phyloP scores from a whole-genome alignment of 2,113 vertebrate species.

The Ginglymostoma cirratum region DNA sequence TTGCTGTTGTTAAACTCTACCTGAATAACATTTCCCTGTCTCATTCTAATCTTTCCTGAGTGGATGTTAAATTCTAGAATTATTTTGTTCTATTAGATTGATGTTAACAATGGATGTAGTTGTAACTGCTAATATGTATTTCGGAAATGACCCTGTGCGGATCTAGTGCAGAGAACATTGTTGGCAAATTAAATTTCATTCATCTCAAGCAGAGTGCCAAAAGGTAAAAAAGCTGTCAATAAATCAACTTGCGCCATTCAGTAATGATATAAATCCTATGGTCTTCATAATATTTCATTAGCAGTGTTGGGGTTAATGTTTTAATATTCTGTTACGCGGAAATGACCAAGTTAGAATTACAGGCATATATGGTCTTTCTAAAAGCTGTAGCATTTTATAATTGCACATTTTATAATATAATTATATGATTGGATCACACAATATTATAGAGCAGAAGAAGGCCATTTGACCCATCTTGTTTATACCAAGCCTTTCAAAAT shows the following conservation, averaged over 20 bases:
- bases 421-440: not conserved
- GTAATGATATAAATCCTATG: not conserved
- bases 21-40: not conserved
- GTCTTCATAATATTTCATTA: not conserved
- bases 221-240: not conserved
- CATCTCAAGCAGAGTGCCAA: not conserved
- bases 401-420: not conserved
- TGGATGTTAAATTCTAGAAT: not conserved
- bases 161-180: not conserved
- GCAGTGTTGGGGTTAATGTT: no score
- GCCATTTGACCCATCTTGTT: not conserved
- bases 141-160: not conserved
- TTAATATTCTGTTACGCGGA: not conserved
- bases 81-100: not conserved
- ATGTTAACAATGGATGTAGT: not conserved
- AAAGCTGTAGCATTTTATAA: not conserved
- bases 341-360: not conserved
- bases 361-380: not conserved
- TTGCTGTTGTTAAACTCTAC: no score
- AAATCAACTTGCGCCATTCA: not conserved
- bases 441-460: not conserved
- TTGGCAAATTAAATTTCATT: not conserved
- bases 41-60: not conserved
- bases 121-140: not conserved
- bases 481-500: not conserved